Percentiles rank a stretch among this genome's conserved stretches.
Evolutionary conservation across 2,797 vertebrate genomes (phyloP).

Genomic region (Epinephelus coioides): DNA sequence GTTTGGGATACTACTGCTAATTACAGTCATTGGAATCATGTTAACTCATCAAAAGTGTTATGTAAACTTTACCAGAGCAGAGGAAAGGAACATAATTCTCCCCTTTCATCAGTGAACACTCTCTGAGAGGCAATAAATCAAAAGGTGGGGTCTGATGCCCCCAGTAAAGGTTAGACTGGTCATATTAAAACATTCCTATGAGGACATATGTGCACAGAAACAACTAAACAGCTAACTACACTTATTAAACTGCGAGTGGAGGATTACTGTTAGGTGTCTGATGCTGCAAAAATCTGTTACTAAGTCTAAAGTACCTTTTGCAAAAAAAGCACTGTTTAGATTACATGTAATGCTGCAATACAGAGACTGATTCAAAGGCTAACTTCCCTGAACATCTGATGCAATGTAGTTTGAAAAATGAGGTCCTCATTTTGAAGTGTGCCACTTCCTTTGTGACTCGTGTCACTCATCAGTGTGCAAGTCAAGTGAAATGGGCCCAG

Average conservation of each 20-base stretch:
- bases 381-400: constrained; percentile 29
- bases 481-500: constrained; percentile 44
- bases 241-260: background rate
- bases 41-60: background rate
- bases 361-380: background rate
- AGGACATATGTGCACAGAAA: constrained; percentile 1
- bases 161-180: background rate
- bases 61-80: background rate
- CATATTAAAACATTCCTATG: constrained; percentile 24
- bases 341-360: background rate
- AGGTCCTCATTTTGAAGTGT: constrained; percentile 75
- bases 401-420: constrained; percentile 65
- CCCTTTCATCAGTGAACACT: background rate
- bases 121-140: background rate
- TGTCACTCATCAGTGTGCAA: constrained; percentile 51
- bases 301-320: background rate
- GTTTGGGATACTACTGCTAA: background rate
- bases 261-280: background rate
- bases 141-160: constrained; percentile 11
- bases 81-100: background rate
- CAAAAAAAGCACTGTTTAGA: background rate
- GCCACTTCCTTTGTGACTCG: constrained; percentile 79
- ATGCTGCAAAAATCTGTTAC: background rate
- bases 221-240: background rate
- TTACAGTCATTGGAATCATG: background rate